A percentile compares a stretch with the other conserved stretches of the same genome.
phyloP scores from a whole-genome alignment of 2,113 vertebrate species.

The Lycocorax pyrrhopterus region DNA sequence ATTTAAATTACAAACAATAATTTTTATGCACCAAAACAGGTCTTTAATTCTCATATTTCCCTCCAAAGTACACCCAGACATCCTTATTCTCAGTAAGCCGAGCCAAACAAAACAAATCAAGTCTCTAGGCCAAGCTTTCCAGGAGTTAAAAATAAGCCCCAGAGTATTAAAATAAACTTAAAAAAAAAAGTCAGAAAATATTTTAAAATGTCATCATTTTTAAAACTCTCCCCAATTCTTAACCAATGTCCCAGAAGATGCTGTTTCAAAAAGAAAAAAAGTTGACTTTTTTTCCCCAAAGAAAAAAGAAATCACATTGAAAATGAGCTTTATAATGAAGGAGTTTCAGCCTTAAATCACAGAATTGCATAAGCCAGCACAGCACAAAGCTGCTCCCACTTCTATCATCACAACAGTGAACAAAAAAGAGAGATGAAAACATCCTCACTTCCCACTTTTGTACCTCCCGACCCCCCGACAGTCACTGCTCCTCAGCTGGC shows the following conservation, averaged over 20 bases:
- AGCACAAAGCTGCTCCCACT: neutral
- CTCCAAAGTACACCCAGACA: slow-evolving; percentile 25
- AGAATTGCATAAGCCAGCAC: neutral
- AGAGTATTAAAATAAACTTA: neutral
- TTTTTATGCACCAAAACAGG: neutral
- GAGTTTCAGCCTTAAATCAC: neutral
- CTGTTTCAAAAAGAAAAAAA: neutral
- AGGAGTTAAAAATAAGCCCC: slow-evolving; percentile 6
- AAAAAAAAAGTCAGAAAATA: neutral
- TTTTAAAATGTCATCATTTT: neutral
- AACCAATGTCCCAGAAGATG: neutral
- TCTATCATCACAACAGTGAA: neutral
- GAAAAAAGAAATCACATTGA: neutral
- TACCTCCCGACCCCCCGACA: fast-evolving
- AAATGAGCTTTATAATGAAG: neutral
- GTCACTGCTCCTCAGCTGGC: neutral
- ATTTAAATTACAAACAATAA: slow-evolving; percentile 13
- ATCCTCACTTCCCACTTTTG: neutral
- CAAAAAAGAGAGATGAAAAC: neutral
- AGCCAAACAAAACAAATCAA: slow-evolving; percentile 42
- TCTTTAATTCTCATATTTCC: neutral
- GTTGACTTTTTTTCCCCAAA: neutral
- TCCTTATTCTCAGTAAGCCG: neutral
- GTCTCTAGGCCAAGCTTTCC: neutral
- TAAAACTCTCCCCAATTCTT: neutral